phyloP scores from a whole-genome alignment of 2,113 vertebrate species.

The Myrmophylax atrothorax region DNA sequence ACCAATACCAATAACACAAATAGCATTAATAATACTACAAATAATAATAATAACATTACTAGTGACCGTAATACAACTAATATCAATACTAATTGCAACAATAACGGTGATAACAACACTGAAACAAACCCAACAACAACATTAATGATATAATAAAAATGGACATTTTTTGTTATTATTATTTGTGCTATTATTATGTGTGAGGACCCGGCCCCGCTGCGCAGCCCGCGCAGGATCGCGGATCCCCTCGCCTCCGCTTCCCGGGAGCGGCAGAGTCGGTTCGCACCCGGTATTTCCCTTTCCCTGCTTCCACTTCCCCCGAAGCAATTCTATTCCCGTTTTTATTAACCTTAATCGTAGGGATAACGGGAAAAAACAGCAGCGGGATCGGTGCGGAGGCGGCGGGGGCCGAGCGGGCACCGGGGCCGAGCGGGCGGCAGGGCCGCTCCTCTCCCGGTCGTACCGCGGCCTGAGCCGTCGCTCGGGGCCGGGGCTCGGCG shows the following conservation, averaged over 20 bases:
- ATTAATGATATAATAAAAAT: accelerated
- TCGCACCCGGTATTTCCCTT: not conserved
- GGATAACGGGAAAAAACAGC: not conserved
- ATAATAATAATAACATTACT: not conserved
- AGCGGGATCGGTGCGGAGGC: not conserved
- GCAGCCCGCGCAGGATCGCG: not conserved
- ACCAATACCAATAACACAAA: accelerated
- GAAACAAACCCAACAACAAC: accelerated
- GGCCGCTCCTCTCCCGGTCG: not conserved
- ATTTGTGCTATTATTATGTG: accelerated
- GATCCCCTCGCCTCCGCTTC: not conserved
- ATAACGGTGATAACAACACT: not conserved
- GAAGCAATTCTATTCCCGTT: not conserved
- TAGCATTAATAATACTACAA: not conserved
- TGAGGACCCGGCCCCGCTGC: not conserved
- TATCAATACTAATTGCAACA: not conserved
- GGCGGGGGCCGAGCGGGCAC: not conserved
- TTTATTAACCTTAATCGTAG: not conserved
- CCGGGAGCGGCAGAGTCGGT: not conserved
- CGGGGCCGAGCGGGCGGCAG: not conserved
- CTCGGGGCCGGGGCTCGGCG: not conserved
- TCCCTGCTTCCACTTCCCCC: not conserved
- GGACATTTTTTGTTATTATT: accelerated
- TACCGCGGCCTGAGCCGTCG: not conserved
- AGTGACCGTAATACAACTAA: not conserved